Evolutionary conservation across 37 sponge, comb jelly and placozoan species (phyloP), one percentile per base, ranked within the genome.

Genomic region (Aphrocallistes beatrix): DNA sequence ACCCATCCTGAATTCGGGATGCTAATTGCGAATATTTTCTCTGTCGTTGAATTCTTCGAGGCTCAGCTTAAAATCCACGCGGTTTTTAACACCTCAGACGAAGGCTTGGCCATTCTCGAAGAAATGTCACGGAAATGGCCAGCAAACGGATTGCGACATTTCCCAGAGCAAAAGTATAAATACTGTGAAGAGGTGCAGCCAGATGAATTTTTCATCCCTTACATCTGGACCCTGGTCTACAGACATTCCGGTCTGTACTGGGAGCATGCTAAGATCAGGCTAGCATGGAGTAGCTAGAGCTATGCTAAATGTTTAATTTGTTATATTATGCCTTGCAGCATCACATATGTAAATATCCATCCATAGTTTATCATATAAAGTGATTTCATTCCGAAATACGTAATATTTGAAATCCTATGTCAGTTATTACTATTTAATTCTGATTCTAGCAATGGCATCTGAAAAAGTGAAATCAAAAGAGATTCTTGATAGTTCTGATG

Each of bases 181-280:
- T 98, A 98, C 50, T 92, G 95, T 0, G 99, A 98, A 60, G 99
- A 98, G 75, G 89, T 89, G 28, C 91, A 92, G 38, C 93, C 99
- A 10, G 94, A 93, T 28, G 99, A 95, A 81, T 98, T 98, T 89
- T 98, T 98, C 85, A 89, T 98, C 1, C 99, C 99, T 38, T 98
- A 98, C 49, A 88, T 98, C 38, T 98, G 99, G 99, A 93, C 92
- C 0, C 87, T 98, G 21, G 89, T 95, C 23, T 89, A 87, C 48
- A 38, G 50, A 37, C 84, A 85, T 13, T 87, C 88, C 13, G 75
- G 83, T 23, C 30, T 92, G 69, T 85, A 87, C 37, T 89, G 88
- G 87, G 86, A 87, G 32, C 51, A 85, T 0, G 30, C 81, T 25
- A 37, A 82, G 9, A 84, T 90, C 8, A 83, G 84, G 21, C 81